Base-by-base conservation (phyloP, 2,888 invertebrate species). In the Harmothoe impar region DNA sequence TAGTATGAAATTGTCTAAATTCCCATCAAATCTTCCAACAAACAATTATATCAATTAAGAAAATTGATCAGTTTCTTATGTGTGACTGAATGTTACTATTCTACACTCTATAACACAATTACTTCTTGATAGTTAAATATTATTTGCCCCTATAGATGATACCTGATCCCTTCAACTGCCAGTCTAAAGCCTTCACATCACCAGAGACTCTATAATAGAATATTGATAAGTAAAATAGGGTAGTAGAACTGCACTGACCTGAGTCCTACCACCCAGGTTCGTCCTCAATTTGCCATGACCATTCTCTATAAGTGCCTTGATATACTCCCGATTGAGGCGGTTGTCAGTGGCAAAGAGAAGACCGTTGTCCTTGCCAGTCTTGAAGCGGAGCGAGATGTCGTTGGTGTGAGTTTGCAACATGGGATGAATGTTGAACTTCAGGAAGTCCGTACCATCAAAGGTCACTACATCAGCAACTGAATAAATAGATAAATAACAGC, bases 321-420 rank as follows among this genome's bases (percentile, higher is more conserved):
- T 92, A 90, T 93, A 94, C 33, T 94, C 94, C 35, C 92, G 92
- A n/a, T 91, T 92, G 31, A 88, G 54, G 23, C 91, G 72, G 77
- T 92, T 93, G 25, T 92, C 93, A 15, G 95, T 95, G 43, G 93
- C 92, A 91, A 96, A 95, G 25, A 96, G 93, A 20, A 95, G 92
- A 0, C 94, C 94, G 89, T 95, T 92, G 5, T 90, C 91, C 12
- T 94, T 92, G 1, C 93, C 93, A 0, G 95, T 95, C 89, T 94
- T 94, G 93, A 96, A 96, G 43, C 95, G 93, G 62, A 95, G 91
- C 0, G 95, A 95, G 31, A 96, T 93, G 91, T 96, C 95, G 90
- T 96, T 94, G 10, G 94, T 94, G 92, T 96, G 95, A 15, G 93
- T 89, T 0, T 20, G 35, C 17, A 90, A 85, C n/a, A 93, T 92